Conservation (phyloP, 2,797 vertebrate species). For the Eidolon dupreanum region DNA sequence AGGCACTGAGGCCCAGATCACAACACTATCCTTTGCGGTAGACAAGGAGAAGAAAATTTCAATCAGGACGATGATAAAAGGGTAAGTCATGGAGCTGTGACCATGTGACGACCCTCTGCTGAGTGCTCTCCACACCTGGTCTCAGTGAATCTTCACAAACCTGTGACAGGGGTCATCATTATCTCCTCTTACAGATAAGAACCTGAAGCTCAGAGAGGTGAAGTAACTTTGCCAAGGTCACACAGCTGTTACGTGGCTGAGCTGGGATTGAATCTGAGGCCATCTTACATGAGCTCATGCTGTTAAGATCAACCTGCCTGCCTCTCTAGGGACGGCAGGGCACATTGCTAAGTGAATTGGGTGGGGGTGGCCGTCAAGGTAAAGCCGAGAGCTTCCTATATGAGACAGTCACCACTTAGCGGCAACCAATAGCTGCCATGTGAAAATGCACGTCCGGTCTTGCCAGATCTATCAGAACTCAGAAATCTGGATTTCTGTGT, state of each 20-base stretch:
- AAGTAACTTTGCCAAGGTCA: constrained; percentile 34
- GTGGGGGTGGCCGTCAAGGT: background rate
- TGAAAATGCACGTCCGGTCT: background rate
- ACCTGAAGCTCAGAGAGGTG: background rate
- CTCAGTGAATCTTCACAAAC: background rate
- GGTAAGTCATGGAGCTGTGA: background rate
- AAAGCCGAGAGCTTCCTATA: background rate
- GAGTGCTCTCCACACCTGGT: background rate
- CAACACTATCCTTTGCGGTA: background rate
- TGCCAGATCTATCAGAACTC: background rate
- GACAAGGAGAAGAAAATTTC: background rate
- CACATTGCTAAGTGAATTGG: background rate
- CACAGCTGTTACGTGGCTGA: background rate
- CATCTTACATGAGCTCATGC: background rate
- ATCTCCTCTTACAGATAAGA: background rate
- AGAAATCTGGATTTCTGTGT: background rate
- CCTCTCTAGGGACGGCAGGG: background rate
- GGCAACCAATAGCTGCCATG: fast-evolving
- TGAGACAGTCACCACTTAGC: background rate
- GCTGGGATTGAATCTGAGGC: background rate
- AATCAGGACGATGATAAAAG: background rate
- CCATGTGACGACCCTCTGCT: background rate
- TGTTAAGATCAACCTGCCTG: background rate
- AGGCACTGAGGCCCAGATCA: background rate
- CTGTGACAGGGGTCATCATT: background rate